phyloP scores from a whole-genome alignment of 2,797 vertebrate genomes.

The Pantherophis vulpinus region DNA sequence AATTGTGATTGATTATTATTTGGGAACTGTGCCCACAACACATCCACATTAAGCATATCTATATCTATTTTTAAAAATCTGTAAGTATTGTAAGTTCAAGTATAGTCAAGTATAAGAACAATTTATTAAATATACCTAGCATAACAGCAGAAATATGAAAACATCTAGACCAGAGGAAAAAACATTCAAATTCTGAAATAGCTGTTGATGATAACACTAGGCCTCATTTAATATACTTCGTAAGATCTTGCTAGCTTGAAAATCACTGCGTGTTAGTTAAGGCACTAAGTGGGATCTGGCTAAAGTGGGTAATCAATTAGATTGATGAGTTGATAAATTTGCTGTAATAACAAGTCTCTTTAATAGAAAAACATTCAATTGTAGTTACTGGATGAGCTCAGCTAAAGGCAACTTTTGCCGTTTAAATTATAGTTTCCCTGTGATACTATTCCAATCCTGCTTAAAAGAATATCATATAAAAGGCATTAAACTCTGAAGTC shows the following conservation, averaged over 20 bases:
- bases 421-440: neutral
- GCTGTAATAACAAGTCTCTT: neutral
- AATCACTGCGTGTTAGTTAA: neutral
- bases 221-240: neutral
- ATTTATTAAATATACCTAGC: neutral
- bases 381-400: neutral
- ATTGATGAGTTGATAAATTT: neutral
- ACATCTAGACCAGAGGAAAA: neutral
- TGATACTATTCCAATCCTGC: neutral
- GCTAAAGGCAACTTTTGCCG: neutral
- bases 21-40: neutral
- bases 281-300: neutral
- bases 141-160: neutral
- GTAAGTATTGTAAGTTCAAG: neutral
- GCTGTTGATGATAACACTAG: neutral
- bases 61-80: neutral
- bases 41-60: neutral
- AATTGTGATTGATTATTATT: neutral
- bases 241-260: neutral
- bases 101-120: neutral
- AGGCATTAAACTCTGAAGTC: neutral
- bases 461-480: neutral
- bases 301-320: neutral
- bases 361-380: neutral
- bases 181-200: neutral